A percentile compares a stretch with the other conserved stretches of the same genome.
These are phyloP conservation scores for Piezodorus guildinii DNA, from an alignment of 1,140 invertebrate species.

Conservation along the genomic window DNA sequence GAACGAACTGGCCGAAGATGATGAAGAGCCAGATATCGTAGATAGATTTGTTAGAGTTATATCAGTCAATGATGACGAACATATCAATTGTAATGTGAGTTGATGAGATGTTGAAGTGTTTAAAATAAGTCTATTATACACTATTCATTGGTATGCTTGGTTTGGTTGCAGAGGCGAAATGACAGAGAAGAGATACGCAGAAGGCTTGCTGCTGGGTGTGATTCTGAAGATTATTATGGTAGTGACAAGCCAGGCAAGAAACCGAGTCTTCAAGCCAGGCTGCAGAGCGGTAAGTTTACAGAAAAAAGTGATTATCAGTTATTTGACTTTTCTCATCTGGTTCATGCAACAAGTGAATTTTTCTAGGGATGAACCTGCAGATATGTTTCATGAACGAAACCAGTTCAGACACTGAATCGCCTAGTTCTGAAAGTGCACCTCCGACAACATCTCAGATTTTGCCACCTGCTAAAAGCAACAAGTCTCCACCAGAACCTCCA, in stretches of 20 bases:
- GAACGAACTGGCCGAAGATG: constrained; percentile 26
- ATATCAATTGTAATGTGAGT: constrained; percentile 24
- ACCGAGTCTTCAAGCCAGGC: constrained; percentile 72
- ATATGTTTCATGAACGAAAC: constrained; percentile 93
- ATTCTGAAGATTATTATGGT: constrained; percentile 60
- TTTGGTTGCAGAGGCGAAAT: constrained; percentile 60
- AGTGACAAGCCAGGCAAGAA: constrained; percentile 57
- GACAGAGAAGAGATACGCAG: constrained; percentile 84
- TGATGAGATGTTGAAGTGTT: background rate
- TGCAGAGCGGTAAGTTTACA: constrained; percentile 60
- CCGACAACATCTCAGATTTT: constrained; percentile 6
- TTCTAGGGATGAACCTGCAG: constrained; percentile 78
- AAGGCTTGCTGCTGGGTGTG: constrained; percentile 73
- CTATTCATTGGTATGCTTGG: background rate
- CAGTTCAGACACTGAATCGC: constrained; percentile 63
- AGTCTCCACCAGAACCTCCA: background rate
- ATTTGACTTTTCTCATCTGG: background rate
- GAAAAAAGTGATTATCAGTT: background rate
- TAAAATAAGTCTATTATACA: too few species aligned
- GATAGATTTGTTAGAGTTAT: constrained; percentile 54
- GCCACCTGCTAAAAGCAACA: constrained; percentile 1
- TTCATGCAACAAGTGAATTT: constrained; percentile 15
- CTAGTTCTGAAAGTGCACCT: constrained; percentile 51
- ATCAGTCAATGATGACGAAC: constrained; percentile 32
- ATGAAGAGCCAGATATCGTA: constrained; percentile 45